Evolutionary conservation across 2,888 invertebrate species (phyloP), one percentile per base, ranked within the genome.

Genomic region (Hoplodrina blanda): DNA sequence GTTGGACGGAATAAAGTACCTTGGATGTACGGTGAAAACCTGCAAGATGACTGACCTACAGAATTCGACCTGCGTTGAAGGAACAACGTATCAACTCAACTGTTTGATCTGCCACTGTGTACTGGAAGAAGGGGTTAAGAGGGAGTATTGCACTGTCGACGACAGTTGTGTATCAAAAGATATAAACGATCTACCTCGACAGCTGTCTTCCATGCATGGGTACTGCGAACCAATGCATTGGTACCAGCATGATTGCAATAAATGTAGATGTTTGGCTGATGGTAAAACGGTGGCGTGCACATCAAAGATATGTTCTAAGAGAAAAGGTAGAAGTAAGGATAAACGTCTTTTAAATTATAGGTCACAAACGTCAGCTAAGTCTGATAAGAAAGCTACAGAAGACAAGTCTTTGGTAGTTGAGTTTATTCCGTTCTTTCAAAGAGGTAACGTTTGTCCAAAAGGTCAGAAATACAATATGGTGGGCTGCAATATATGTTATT

Each of bases 401-500:
- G 41, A 68, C 0, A 74, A 83, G 0, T 77, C 90, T 0, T 20
- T 93, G 0, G 33, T 81, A 0, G 79, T 92, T 0, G 92, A 94
- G 8, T 84, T 95, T 7, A 79, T 94, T 0, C 93, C 95, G 0
- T 84, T 94, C 2, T 76, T 82, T 0, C 88, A 91, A 46, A 84
- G 87, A 2, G 76, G 86, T 0, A 83, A 76, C 0, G 10, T 50
- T 0, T 95, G 95, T 73, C 90, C 90, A 0, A 87, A 80, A 61
- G 94, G 94, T 0, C 83, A 87, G 17, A 90, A 89, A 0, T 95
- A 92, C 71, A 90, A 92, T 71, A 90, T 86, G 62, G 85, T 94
- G 4, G 90, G 90, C 30, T 95, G 95, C 60, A 95, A 95, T 64
- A 62, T 89, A 49, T 95, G 95, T 68, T 89, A 91, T 71, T 95